Percentiles rank a stretch among this genome's conserved stretches.
Conservation (phyloP, 2,113 vertebrate species). For the Daubentonia madagascariensis region DNA sequence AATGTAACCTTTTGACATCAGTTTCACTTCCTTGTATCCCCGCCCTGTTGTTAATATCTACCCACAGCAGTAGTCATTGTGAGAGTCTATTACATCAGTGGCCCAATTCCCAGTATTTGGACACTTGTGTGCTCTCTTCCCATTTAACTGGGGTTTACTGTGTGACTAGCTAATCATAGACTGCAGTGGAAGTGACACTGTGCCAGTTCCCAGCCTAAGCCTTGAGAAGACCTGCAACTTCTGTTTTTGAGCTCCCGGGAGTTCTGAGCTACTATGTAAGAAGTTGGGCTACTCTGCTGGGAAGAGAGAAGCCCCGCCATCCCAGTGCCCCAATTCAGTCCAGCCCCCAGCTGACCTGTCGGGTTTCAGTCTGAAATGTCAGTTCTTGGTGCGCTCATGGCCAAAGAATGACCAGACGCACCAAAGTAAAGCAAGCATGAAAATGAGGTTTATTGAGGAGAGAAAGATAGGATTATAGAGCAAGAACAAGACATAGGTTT, state of each 20-base stretch:
- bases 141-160: background rate
- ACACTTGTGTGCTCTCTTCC: background rate
- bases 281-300: background rate
- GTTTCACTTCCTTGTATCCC: background rate
- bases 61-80: too few relatives aligned
- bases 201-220: background rate
- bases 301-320: background rate
- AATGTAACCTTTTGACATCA: background rate
- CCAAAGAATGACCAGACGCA: too few relatives aligned
- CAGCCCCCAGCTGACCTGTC: background rate
- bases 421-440: too few relatives aligned
- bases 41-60: background rate
- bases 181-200: background rate
- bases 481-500: too few relatives aligned
- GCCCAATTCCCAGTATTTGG: background rate
- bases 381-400: too few relatives aligned
- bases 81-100: background rate
- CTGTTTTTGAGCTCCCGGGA: background rate
- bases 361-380: too few relatives aligned
- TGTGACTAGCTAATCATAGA: background rate
- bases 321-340: background rate
- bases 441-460: too few relatives aligned
- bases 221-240: background rate
- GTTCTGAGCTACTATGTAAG: background rate
- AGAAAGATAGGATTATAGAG: too few relatives aligned